A percentile compares a stretch with the other conserved stretches of the same genome.
Evolutionary conservation across 2,888 invertebrate species (phyloP).

Genomic region (Brachyptera putata): DNA sequence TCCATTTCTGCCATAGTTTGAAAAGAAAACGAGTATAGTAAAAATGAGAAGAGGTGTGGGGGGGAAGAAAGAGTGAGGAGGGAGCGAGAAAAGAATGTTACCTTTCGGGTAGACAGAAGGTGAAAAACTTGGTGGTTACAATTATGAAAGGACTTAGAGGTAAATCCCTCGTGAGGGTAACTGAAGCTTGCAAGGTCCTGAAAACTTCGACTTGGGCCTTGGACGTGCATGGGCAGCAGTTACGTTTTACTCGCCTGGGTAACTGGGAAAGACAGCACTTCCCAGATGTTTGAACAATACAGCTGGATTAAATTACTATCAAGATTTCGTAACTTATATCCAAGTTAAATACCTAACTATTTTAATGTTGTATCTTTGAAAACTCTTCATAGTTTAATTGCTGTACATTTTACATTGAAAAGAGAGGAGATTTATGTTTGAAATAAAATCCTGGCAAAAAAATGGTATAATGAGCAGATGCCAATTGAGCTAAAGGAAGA

Average conservation of each 20-base stretch:
- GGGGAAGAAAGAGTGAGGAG: slow-evolving; percentile 5
- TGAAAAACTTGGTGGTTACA: slow-evolving; percentile 24
- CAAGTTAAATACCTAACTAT: slow-evolving; percentile 5
- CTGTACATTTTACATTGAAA: too few species aligned
- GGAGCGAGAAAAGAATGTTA: slow-evolving; percentile 22
- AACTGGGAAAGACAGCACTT: background rate
- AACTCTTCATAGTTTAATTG: background rate
- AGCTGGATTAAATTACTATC: background rate
- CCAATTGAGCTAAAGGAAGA: too few species aligned
- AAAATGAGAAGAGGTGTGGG: too few species aligned
- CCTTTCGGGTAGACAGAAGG: slow-evolving; percentile 16
- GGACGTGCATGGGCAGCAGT: background rate
- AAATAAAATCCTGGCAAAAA: too few species aligned
- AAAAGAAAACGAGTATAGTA: slow-evolving; percentile 19
- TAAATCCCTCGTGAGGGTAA: slow-evolving; percentile 25
- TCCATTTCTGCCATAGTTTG: slow-evolving; percentile 28
- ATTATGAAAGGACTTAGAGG: slow-evolving; percentile 27
- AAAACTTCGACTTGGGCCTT: slow-evolving; percentile 1
- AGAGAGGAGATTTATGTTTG: too few species aligned
- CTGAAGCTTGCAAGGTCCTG: slow-evolving; percentile 8
- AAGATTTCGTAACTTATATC: background rate
- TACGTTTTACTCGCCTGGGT: background rate
- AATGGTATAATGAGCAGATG: too few species aligned
- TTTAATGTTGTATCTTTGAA: background rate
- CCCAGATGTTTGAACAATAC: background rate